These are phyloP conservation scores for Polypterus bichir DNA, from an alignment of 2,113 vertebrate species.

Conservation along the genomic window DNA sequence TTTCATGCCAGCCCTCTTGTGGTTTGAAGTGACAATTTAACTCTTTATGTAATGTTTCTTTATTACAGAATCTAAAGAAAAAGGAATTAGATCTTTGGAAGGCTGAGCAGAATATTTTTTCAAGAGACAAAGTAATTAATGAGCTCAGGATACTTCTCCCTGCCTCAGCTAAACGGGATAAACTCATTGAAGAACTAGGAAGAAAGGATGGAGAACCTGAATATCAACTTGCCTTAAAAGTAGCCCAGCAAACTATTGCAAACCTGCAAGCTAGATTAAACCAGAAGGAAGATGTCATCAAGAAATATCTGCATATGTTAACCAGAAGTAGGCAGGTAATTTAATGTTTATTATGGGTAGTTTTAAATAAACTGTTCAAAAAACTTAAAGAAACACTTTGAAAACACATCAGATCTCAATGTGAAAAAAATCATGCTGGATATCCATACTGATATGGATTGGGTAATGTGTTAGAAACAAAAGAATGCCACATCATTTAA, in stretches of 20 bases:
- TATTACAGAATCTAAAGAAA: conserved; percentile 70
- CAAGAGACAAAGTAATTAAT: conserved; percentile 84
- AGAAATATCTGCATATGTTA: conserved; percentile 75
- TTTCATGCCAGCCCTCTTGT: too few relatives aligned
- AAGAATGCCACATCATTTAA: too few relatives aligned
- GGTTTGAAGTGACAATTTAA: too few relatives aligned
- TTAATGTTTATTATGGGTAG: too few relatives aligned
- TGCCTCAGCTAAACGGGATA: conserved; percentile 55
- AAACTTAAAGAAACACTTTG: too few relatives aligned
- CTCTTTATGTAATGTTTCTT: conserved; percentile 2
- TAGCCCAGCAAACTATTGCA: conserved; percentile 76
- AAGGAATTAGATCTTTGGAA: conserved; percentile 65
- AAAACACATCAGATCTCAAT: too few relatives aligned
- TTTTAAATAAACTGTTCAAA: too few relatives aligned
- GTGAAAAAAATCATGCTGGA: too few relatives aligned
- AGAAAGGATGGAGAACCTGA: conserved; percentile 49
- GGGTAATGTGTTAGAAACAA: too few relatives aligned
- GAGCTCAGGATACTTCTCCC: conserved; percentile 77
- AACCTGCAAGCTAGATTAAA: conserved; percentile 77
- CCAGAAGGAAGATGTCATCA: conserved; percentile 80
- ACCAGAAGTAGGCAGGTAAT: conserved; percentile 65
- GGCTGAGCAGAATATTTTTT: conserved; percentile 74
- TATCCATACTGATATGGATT: too few relatives aligned
- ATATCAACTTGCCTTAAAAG: conserved; percentile 44
- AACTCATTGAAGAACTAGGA: conserved; percentile 50